Conservation (phyloP, 2,113 vertebrate species). For the Planiliza haematocheilus region DNA sequence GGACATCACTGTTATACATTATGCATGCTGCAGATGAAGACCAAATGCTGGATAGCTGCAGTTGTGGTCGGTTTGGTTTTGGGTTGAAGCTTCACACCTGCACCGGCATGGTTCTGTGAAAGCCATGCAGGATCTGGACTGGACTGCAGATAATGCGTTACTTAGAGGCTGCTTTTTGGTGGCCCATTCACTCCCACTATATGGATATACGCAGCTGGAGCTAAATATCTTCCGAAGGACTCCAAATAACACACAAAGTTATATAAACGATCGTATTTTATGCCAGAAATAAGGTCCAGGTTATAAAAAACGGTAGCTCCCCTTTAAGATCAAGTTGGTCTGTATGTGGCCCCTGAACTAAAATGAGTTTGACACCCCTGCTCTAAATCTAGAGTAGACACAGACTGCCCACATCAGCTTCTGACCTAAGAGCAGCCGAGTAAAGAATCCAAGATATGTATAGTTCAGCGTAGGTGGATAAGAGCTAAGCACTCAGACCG, state of each 20-base stretch:
- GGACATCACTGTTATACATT: constrained; percentile 53
- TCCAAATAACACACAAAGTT: no score
- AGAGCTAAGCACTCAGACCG: constrained; percentile 41
- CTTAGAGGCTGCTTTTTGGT: no score
- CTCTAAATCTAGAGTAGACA: background rate
- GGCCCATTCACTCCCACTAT: no score
- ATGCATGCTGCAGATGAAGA: constrained; percentile 57
- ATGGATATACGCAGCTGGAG: no score
- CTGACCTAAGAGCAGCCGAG: constrained; percentile 10
- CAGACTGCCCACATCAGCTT: background rate
- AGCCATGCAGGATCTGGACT: background rate
- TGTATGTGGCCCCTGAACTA: no score
- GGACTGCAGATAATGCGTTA: no score
- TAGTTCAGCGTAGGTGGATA: constrained; percentile 27
- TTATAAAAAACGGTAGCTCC: no score
- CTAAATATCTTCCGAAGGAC: no score
- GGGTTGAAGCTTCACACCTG: constrained; percentile 12
- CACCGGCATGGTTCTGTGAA: background rate
- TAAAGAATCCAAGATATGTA: constrained; percentile 38
- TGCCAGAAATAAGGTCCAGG: no score
- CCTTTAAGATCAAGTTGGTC: no score
- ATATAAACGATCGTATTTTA: no score
- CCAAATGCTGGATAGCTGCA: constrained; percentile 18
- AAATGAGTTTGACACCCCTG: no score
- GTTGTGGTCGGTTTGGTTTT: background rate